Evolutionary conservation across 2,113 vertebrate species (phyloP), one percentile per base, ranked within the genome.

Genomic region (Laticauda colubrina): DNA sequence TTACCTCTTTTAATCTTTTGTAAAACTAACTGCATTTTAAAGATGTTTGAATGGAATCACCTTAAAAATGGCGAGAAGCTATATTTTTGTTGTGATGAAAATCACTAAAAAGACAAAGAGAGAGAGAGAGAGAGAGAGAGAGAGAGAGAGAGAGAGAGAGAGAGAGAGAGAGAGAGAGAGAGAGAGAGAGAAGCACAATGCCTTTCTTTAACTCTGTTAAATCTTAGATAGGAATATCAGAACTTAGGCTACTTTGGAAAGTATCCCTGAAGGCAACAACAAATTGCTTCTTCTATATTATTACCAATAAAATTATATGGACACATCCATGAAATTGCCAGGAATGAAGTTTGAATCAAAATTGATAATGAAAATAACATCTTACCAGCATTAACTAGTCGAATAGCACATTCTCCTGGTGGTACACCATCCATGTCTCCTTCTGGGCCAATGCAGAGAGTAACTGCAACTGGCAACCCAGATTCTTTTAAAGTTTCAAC

Each of bases 371-470:
- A 39, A 88, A 34, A 34, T 87, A 81, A 29, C 14, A 24, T 59
- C 96, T 95, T 97, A 99, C 99, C 99, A 96, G 99, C 99, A 96
- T 98, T 99, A 39, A 98, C 98, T 54, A 99, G 97, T 55, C 96
- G 98, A 94, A 98, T 97, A 0, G 99, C 99, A 94, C 99, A 99
- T n/a, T 99, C 98, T 92, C 98, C 99, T 0, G 99, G 98, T 55
- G 95, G 18, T 89, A 99, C 96, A 0, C 98, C 97, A 1, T 99
- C 98, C 97, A 99, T 95, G 61, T 99, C 99, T 95, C 99, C 99
- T 29, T 99, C 97, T 0, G 99, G 98, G 92, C 99, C 99, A 26
- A 99, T 99, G 93, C 99, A 99, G 97, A 99, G 94, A 0, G 97
- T 98, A 5, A 97, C 98, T 69, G 99, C 99, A 91, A 99, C 98